phyloP scores from a whole-genome alignment of 2,888 invertebrate species.

The Agriopis marginaria region DNA sequence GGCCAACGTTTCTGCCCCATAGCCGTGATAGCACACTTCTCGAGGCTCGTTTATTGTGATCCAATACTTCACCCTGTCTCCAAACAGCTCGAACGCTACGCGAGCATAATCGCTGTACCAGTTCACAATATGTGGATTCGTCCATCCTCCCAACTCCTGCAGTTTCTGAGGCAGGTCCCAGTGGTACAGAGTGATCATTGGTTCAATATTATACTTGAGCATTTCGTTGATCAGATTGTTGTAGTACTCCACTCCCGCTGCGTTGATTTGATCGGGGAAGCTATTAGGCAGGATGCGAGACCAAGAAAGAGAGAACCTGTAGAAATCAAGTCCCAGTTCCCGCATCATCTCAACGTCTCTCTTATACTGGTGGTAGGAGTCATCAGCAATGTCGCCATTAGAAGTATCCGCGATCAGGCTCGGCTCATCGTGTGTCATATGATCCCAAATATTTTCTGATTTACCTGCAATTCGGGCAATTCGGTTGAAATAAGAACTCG shows the following conservation, averaged over 20 bases:
- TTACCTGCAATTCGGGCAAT: slow-evolving; percentile 67
- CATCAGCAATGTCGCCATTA: slow-evolving; percentile 86
- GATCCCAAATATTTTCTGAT: slow-evolving; percentile 88
- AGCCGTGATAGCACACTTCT: slow-evolving; percentile 68
- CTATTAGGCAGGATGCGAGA: slow-evolving; percentile 87
- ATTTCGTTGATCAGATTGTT: slow-evolving; percentile 84
- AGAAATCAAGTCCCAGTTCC: slow-evolving; percentile 78
- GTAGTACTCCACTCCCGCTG: slow-evolving; percentile 68
- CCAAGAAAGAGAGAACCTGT: slow-evolving; percentile 88
- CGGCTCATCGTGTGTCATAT: slow-evolving; percentile 75
- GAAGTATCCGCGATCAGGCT: slow-evolving; percentile 80
- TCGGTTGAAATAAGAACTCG: no score
- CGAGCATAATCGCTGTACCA: slow-evolving; percentile 80
- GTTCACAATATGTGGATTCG: slow-evolving; percentile 72
- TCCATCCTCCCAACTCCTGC: slow-evolving; percentile 84
- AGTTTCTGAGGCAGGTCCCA: slow-evolving; percentile 83
- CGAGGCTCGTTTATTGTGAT: slow-evolving; percentile 86
- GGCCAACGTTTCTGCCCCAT: slow-evolving; percentile 62
- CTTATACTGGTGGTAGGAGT: slow-evolving; percentile 86
- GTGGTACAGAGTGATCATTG: slow-evolving; percentile 85
- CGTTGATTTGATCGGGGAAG: slow-evolving; percentile 82
- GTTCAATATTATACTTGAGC: slow-evolving; percentile 85
- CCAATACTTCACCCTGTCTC: slow-evolving; percentile 82
- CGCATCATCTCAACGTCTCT: slow-evolving; percentile 81
- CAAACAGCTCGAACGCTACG: slow-evolving; percentile 69